Evolutionary conservation across 1,140 invertebrate species (phyloP), one percentile per base, ranked within the genome.

Genomic region (Papilio xuthus): DNA sequence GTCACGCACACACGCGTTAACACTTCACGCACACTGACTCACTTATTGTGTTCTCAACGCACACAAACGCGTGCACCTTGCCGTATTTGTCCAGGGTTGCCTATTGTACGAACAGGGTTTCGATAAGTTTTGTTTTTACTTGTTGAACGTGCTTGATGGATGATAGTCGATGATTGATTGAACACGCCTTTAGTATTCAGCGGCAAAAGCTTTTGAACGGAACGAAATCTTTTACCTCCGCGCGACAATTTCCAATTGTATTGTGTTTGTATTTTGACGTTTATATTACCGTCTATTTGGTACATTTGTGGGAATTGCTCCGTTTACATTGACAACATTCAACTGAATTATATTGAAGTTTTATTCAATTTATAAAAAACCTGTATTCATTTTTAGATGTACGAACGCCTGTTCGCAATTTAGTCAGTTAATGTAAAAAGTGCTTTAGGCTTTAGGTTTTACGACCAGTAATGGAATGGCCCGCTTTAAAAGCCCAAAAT

Each of bases 81-180:
- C 79, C 26, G 67, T 70, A 53, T 32, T 67, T 69, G 77, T 23
- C 78, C 79, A 84, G 84, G 86, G 86, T 83, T 84, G 70, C 84
- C 82, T 81, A 86, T 87, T 84, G 83, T 84, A 79, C 80, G 81
- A 47, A 63, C 83, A 85, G 82, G 84, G 80, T 78, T 83, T 82
- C 86, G 86, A 87, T 88, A 89, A 89, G 81, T 88, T 91, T 91
- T 92, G 90, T 92, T 92, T 92, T 92, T 91, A 92, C 91, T 91
- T 92, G 91, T 92, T 92, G 91, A 91, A 91, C 87, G 84, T 85
- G 81, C 82, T 85, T 91, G 91, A 92, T 91, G 84, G 88, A 90
- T 91, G 88, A 88, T 88, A 82, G 81, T n/a, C 80, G 85, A 92
- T 92, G 91, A 92, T 92, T 89, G 91, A 92, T 92, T 88, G 88